Base-by-base conservation (phyloP, 2,797 vertebrate species). In the Gadopsis bispinosus region DNA sequence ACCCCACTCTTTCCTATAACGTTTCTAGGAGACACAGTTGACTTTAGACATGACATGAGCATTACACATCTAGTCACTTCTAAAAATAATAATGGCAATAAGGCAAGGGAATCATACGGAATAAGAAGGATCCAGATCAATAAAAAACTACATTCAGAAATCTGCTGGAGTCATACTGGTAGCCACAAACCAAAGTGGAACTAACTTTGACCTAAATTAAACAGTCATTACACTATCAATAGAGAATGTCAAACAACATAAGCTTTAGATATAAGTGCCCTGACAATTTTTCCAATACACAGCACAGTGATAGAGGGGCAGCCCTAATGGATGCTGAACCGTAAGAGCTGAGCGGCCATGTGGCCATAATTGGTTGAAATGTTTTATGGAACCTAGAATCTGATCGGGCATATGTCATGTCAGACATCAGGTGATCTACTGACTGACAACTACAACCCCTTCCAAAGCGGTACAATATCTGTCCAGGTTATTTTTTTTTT, bases 221-320 rank as follows among this genome's bases (percentile, higher is more conserved):
- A 9, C 35, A 7, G 3, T 17, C 8, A 62, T 47, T 29, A 11
- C 26, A 45, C 35, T 41, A 69, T 59, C 19, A 58, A 69, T 22
- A 29, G 12, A 47, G 13, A 6, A 29, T 39, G 33, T 50, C 47
- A 39, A 60, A 60, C 31, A 60, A 60, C 20, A 50, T 26, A 22
- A 60, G 69, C 35, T 62, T 39, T 50, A 60, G n/a, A 70, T 41
- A 70, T 29, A 70, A 59, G 55, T 48, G 41, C 31, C 19, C 55
- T 17, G 29, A 48, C 20, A 16, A 22, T 59, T 37, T 48, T 58
- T 35, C 13, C 7, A 48, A 31, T 17, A 37, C 9, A 37, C n/a
- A 39, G 53, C 39, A 13, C 26, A 43, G 53, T 45, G 11, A 45
- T 14, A 45, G 26, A 20, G 43, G 37, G 51, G 14, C 65, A n/a